Conservation (phyloP, 2,888 invertebrate species). For the Machimus rusticus region DNA sequence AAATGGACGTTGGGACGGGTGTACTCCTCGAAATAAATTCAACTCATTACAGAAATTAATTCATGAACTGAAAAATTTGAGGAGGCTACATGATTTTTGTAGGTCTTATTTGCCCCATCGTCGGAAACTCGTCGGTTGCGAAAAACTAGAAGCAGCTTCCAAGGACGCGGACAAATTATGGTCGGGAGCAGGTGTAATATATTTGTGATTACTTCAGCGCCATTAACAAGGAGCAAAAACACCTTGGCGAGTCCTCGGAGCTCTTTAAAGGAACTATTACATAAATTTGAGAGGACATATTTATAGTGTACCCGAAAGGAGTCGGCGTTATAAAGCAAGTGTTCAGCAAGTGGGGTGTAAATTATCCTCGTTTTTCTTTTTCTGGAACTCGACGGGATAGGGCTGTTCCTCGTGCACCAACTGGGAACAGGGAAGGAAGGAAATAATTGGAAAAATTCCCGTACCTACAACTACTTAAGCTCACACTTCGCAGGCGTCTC, state of each 20-base stretch:
- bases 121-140: neutral
- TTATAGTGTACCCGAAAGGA: slow-evolving; percentile 4
- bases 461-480: neutral
- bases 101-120: neutral
- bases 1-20: neutral
- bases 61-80: neutral
- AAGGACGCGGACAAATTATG: neutral
- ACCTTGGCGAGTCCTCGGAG: neutral
- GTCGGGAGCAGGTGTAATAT: neutral
- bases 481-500: neutral
- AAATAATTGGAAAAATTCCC: neutral
- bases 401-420: neutral
- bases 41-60: neutral
- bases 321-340: neutral
- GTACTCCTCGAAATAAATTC: neutral
- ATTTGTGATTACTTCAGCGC: slow-evolving; percentile 8
- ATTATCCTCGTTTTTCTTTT: neutral
- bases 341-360: slow-evolving; percentile 1
- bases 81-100: neutral
- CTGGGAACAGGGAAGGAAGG: neutral
- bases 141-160: neutral
- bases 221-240: neutral
- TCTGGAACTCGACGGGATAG: neutral
- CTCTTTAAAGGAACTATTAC: slow-evolving; percentile 15
- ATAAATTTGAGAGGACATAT: slow-evolving; percentile 6